These are phyloP conservation scores for Ianthella basta DNA, from an alignment of 37 sponge, comb jelly and placozoan genomes.

Conservation along the genomic window DNA sequence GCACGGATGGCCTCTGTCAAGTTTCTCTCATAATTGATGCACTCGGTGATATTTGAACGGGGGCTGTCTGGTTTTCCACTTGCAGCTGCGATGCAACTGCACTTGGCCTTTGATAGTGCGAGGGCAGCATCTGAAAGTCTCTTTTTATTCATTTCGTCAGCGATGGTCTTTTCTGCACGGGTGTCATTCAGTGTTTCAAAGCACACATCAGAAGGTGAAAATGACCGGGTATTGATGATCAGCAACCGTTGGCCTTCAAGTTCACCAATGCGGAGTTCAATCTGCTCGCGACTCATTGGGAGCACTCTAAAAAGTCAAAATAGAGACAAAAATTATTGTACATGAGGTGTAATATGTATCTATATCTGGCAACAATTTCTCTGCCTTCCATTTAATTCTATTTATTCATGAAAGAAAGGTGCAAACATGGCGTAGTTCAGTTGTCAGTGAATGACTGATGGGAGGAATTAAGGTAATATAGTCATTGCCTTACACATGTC, in stretches of 20 bases:
- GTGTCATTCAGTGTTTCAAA: not conserved
- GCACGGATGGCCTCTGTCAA: not conserved
- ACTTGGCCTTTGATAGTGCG: not conserved
- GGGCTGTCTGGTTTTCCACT: not conserved
- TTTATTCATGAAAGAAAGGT: too few species aligned
- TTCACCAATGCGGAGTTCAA: slow-evolving; percentile 13
- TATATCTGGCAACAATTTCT: too few species aligned
- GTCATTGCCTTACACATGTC: too few species aligned
- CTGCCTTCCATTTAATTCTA: too few species aligned
- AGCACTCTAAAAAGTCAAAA: not conserved
- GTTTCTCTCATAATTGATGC: not conserved
- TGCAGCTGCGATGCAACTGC: slow-evolving; percentile 7
- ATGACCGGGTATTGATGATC: not conserved
- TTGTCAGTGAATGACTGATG: too few species aligned
- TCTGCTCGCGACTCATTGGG: slow-evolving; percentile 19
- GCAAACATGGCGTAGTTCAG: too few species aligned
- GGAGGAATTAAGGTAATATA: too few species aligned
- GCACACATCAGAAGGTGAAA: not conserved
- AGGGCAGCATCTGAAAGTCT: not conserved
- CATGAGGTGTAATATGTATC: too few species aligned
- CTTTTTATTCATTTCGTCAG: not conserved
- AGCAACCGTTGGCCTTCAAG: slow-evolving; percentile 17
- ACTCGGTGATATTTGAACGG: not conserved
- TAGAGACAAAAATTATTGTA: not conserved
- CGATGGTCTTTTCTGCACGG: not conserved